phyloP scores from a whole-genome alignment of 2,797 vertebrate genomes.

The Sciurus carolinensis region DNA sequence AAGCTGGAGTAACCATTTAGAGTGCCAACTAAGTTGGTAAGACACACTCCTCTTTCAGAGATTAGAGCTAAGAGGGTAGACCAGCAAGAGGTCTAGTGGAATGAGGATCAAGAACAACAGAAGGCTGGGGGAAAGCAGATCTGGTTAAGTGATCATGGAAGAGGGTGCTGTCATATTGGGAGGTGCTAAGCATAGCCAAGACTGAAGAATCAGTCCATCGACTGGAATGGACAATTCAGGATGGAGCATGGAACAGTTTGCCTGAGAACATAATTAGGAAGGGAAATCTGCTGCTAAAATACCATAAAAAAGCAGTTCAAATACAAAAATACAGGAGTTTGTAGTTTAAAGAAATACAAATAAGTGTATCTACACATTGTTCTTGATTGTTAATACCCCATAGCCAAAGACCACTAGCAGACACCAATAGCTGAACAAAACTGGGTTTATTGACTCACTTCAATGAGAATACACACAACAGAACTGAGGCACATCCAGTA shows the following conservation, averaged over 20 bases:
- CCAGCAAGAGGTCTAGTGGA: not conserved
- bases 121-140: not conserved
- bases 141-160: not conserved
- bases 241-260: not conserved
- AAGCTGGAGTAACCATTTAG: not conserved
- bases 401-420: not conserved
- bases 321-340: not conserved
- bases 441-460: not conserved
- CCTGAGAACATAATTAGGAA: conserved; percentile 15
- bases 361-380: not conserved
- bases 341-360: not conserved
- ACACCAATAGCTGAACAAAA: not conserved
- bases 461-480: not conserved
- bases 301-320: not conserved
- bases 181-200: not conserved
- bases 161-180: not conserved
- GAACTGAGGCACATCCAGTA: not conserved
- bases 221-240: not conserved
- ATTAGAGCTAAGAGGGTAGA: not conserved
- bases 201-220: not conserved
- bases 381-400: not conserved
- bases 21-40: not conserved
- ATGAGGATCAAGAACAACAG: not conserved
- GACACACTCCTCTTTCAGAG: not conserved
- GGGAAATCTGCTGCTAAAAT: not conserved